phyloP scores from a whole-genome alignment of 2,797 vertebrate genomes.

The Sebastes itinus region DNA sequence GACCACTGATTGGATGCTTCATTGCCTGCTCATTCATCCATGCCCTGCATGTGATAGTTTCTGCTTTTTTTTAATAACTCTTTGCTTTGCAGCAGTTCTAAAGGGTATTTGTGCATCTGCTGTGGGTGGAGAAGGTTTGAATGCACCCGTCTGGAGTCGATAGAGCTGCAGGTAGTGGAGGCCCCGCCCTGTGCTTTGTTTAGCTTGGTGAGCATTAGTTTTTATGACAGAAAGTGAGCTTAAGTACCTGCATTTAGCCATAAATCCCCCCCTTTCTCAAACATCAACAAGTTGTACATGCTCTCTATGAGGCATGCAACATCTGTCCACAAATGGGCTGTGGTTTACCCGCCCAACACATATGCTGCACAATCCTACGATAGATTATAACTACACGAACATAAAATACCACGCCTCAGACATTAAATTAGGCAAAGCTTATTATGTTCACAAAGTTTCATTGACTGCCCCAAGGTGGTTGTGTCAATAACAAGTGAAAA shows the following conservation, averaged over 20 bases:
- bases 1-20: conserved; percentile 12
- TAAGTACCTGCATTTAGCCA: background rate
- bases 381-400: background rate
- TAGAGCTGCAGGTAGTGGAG: background rate
- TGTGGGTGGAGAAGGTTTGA: background rate
- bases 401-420: conserved; percentile 1
- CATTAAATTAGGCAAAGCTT: background rate
- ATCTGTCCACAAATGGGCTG: background rate
- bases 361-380: background rate
- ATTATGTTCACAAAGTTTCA: background rate
- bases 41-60: background rate
- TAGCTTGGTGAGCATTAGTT: background rate
- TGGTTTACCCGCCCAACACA: background rate
- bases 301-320: background rate
- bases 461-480: background rate
- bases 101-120: background rate
- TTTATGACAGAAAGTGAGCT: conserved; percentile 1
- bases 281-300: background rate
- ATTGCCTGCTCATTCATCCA: conserved; percentile 10
- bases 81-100: background rate
- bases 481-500: background rate
- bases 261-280: background rate
- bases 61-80: background rate
- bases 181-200: background rate
- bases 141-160: background rate